Evolutionary conservation across 2,888 invertebrate species (phyloP), one percentile per base, ranked within the genome.

Genomic region (Caenorhabditis uteleia): DNA sequence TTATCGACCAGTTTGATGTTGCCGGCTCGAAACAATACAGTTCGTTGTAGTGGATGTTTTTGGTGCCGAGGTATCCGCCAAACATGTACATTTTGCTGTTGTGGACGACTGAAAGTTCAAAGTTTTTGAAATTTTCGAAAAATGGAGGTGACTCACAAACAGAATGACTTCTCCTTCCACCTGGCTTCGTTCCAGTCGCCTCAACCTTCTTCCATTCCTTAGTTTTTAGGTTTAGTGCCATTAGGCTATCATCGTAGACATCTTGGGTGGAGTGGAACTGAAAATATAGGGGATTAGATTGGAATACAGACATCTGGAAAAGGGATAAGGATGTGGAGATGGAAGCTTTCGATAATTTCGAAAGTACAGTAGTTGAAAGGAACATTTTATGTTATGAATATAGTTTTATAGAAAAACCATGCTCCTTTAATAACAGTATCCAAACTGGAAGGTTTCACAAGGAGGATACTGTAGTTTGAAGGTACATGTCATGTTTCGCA

Each of bases 131-230:
- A 25, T 10, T 31, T 18, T 23, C 4, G 27, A 12, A 14, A 14
- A 25, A 36, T 14, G 3, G n/a, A 21, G 31, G 10, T 18, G 18
- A 83, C 89, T 88, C 87, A 92, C 92, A 93, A 75, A 92, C 91
- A 66, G 93, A 93, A 86, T 94, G 93, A 84, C 92, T 93, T 44
- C 94, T 87, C 68, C 94, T 86, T 33, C 93, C 92, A 53, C 88
- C 86, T 3, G 93, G 93, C 14, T 76, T 66, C 12, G 18, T 50
- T 46, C 87, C 86, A 2, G 90, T 84, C 59, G 87, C 88, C 68
- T 81, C 85, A 29, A 88, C 88, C 67, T 62, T 53, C 7, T 86
- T 85, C 93, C 93, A 94, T 48, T 86, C 87, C 57, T 88, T 87
- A 25, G 88, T 88, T 54, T 85, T 84, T 59, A 91, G 89, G 85